These are phyloP conservation scores for Coracias cyanogaster DNA, from an alignment of 2,797 vertebrate genomes.

Conservation along the genomic window DNA sequence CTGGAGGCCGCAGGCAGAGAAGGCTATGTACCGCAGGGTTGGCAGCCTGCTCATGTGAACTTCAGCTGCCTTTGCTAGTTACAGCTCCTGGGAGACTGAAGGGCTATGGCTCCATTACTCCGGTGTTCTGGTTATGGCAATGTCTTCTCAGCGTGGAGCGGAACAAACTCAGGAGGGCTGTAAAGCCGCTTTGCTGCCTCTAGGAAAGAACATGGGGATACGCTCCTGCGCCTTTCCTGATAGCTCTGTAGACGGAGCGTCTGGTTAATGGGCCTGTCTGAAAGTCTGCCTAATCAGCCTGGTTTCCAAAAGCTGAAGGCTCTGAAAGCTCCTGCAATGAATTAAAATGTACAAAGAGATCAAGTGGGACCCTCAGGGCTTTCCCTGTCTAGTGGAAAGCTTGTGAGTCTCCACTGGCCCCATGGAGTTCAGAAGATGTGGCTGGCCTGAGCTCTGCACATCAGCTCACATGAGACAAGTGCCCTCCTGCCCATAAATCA, in stretches of 20 bases:
- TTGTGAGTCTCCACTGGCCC: neutral
- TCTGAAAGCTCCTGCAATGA: neutral
- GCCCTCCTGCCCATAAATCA: neutral
- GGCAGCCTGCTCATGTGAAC: neutral
- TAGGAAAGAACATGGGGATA: neutral
- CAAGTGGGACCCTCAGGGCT: neutral
- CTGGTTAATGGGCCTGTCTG: neutral
- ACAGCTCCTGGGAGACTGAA: neutral
- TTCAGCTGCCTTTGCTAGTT: neutral
- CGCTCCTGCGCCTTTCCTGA: neutral
- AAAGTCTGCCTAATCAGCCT: neutral
- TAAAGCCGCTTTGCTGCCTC: neutral
- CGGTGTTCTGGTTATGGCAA: conserved; percentile 1
- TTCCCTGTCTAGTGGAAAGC: neutral
- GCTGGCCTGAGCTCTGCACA: neutral
- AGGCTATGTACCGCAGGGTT: rapidly evolving
- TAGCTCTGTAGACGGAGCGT: neutral
- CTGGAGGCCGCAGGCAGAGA: neutral
- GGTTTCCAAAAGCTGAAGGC: conserved; percentile 12
- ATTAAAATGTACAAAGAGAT: neutral
- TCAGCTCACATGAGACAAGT: neutral
- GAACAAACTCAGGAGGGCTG: neutral
- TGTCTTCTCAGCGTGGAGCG: neutral
- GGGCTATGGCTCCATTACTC: neutral
- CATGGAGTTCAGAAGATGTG: neutral